Evolutionary conservation across 2,113 vertebrate genomes (phyloP).

Genomic region (Tringa solitaria): DNA sequence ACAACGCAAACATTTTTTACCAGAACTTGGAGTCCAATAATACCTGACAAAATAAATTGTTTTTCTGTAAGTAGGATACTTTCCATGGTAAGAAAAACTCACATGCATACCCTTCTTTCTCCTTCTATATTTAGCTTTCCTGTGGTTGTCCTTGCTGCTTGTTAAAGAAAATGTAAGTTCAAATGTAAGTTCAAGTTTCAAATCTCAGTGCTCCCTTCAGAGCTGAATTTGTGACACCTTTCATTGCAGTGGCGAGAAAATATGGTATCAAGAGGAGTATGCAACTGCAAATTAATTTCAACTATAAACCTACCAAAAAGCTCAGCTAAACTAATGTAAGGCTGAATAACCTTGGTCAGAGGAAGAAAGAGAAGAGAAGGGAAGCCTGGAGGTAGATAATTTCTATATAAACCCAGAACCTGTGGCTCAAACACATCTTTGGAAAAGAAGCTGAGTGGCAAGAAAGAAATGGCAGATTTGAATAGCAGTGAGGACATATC

Average conservation of each 20-base stretch:
- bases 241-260: background rate
- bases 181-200: background rate
- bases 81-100: background rate
- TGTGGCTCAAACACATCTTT: background rate
- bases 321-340: background rate
- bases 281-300: background rate
- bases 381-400: background rate
- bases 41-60: rapidly evolving
- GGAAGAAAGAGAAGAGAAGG: background rate
- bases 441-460: background rate
- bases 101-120: background rate
- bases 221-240: background rate
- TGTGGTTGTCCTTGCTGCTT: background rate
- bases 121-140: background rate
- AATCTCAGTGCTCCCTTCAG: background rate
- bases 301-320: background rate
- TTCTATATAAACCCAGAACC: background rate
- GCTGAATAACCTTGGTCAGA: background rate
- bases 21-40: background rate
- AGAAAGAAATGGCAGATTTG: background rate
- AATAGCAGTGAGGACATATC: background rate
- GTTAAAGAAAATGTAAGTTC: background rate
- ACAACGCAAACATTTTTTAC: background rate
- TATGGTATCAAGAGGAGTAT: background rate
- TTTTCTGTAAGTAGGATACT: background rate